Evolutionary conservation across 2,888 invertebrate species (phyloP).

Genomic region (Eupithecia subfuscata): DNA sequence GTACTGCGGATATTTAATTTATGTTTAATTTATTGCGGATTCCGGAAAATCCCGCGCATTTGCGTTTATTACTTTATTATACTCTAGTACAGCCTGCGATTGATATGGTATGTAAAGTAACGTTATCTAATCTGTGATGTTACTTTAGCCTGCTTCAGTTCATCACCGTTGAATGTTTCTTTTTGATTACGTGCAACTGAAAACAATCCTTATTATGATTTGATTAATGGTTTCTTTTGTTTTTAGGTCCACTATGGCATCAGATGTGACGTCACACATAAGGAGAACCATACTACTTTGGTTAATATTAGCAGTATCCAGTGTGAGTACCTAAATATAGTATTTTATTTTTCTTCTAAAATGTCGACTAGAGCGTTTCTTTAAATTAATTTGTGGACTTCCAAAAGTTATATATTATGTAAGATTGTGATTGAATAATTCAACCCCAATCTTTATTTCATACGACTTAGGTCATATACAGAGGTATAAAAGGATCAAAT

Average conservation of each 20-base stretch:
- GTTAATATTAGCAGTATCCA: slow-evolving; percentile 72
- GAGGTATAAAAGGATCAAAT: background rate
- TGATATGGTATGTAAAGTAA: too few species aligned
- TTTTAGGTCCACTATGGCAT: slow-evolving; percentile 80
- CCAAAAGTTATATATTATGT: background rate
- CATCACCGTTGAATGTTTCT: background rate
- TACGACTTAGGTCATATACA: background rate
- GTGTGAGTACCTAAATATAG: slow-evolving; percentile 63
- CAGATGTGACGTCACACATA: slow-evolving; percentile 74
- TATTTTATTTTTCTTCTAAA: background rate
- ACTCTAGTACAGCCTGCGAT: too few species aligned
- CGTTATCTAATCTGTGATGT: background rate
- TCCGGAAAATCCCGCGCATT: too few species aligned
- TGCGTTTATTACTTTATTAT: too few species aligned
- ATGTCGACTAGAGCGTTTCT: background rate
- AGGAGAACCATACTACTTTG: slow-evolving; percentile 72
- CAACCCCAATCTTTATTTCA: background rate
- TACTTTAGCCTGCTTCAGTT: background rate
- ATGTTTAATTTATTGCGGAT: too few species aligned
- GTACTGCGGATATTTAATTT: too few species aligned
- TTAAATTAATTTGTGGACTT: background rate
- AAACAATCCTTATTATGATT: background rate
- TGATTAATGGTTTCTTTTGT: slow-evolving; percentile 41
- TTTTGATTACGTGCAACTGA: background rate
- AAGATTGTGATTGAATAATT: too few species aligned